phyloP scores from a whole-genome alignment of 1,140 invertebrate species.

The Ceratina japonica region DNA sequence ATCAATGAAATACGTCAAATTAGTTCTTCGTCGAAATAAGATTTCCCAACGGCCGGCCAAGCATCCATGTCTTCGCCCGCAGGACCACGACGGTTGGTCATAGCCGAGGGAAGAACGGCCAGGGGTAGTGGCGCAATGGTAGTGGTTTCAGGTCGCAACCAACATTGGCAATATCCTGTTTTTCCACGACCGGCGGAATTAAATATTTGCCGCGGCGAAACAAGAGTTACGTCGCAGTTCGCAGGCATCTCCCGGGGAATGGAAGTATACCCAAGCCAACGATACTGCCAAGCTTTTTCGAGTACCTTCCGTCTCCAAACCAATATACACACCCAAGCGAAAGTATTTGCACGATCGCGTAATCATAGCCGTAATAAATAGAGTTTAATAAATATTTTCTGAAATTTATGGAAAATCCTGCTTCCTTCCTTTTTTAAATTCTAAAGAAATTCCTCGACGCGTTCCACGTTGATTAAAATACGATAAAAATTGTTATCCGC shows the following conservation, averaged over 20 bases:
- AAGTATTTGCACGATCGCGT: conserved; percentile 41
- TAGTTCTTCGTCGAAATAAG: conserved; percentile 66
- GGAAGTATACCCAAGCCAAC: conserved; percentile 53
- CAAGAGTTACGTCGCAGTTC: conserved; percentile 63
- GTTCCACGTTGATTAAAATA: too few species aligned
- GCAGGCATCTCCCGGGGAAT: conserved; percentile 56
- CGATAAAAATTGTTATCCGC: too few species aligned
- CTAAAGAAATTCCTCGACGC: too few species aligned
- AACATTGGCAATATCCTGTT: conserved; percentile 70
- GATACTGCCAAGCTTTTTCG: conserved; percentile 52
- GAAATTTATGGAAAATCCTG: too few species aligned
- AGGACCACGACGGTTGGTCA: conserved; percentile 20
- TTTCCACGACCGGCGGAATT: conserved; percentile 64
- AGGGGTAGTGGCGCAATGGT: not conserved
- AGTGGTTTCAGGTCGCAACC: conserved; percentile 33
- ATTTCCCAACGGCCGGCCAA: conserved; percentile 62
- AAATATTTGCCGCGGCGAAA: conserved; percentile 66
- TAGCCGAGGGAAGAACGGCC: conserved; percentile 10
- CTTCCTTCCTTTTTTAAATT: too few species aligned
- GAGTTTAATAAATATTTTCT: too few species aligned
- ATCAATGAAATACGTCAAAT: conserved; percentile 68
- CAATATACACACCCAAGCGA: too few species aligned
- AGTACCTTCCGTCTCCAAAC: conserved; percentile 47
- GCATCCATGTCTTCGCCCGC: conserved; percentile 30
- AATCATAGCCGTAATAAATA: too few species aligned